These are phyloP conservation scores for Colletes collaris DNA, from an alignment of 2,888 invertebrate genomes.

Conservation along the genomic window DNA sequence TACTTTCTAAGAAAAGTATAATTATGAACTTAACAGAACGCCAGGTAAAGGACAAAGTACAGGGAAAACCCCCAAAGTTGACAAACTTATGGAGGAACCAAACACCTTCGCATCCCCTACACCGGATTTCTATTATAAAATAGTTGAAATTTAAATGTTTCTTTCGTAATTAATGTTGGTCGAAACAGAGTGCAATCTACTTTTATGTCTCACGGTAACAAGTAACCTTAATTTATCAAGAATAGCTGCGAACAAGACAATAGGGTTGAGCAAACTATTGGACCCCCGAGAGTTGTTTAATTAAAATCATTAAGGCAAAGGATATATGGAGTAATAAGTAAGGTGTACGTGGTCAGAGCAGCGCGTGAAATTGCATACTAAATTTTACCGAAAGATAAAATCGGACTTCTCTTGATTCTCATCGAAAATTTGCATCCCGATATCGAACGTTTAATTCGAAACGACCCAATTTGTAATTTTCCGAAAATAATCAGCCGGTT, in stretches of 20 bases:
- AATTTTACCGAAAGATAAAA: background rate
- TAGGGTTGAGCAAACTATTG: background rate
- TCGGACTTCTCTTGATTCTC: constrained; percentile 7
- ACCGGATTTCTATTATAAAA: too few relatives aligned
- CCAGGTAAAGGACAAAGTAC: too few relatives aligned
- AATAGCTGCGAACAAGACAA: background rate
- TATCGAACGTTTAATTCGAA: background rate
- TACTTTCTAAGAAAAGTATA: too few relatives aligned
- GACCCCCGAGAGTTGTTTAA: constrained; percentile 28
- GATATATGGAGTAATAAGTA: constrained; percentile 20
- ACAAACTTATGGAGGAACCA: too few relatives aligned
- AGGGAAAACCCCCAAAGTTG: too few relatives aligned
- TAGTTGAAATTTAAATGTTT: too few relatives aligned
- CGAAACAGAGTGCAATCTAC: background rate
- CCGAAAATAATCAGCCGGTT: too few relatives aligned
- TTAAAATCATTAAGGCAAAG: constrained; percentile 33
- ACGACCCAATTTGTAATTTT: too few relatives aligned
- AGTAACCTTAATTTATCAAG: background rate
- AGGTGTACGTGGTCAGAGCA: constrained; percentile 31
- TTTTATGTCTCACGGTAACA: background rate
- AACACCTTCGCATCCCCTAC: too few relatives aligned
- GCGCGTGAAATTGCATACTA: constrained; percentile 21
- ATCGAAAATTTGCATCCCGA: background rate
- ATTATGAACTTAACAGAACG: too few relatives aligned
- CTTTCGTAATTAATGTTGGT: too few relatives aligned